These are phyloP conservation scores for Antitype chi DNA, from an alignment of 2,888 invertebrate species.

Conservation along the genomic window DNA sequence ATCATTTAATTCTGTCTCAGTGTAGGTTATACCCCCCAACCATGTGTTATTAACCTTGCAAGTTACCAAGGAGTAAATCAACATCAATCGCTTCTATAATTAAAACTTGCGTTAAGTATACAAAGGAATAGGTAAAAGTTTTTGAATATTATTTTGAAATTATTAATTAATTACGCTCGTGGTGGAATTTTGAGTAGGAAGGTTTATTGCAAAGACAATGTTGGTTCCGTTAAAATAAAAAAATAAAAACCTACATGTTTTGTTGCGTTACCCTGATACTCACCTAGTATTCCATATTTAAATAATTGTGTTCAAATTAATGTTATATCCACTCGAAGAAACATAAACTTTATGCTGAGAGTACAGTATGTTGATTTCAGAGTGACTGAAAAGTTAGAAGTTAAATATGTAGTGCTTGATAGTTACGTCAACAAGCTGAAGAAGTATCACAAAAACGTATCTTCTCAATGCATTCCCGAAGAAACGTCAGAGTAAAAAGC, in stretches of 20 bases:
- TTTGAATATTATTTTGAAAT: background rate
- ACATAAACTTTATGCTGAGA: background rate
- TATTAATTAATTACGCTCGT: background rate
- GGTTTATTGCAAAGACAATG: background rate
- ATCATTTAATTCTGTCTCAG: background rate
- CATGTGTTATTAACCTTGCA: background rate
- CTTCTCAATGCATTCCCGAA: background rate
- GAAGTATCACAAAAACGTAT: too few species aligned
- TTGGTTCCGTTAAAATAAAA: too few species aligned
- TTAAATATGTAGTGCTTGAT: too few species aligned
- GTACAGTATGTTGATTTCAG: background rate
- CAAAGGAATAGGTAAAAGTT: background rate
- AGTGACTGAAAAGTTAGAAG: background rate
- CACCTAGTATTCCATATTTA: background rate
- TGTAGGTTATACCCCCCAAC: background rate
- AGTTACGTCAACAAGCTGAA: too few species aligned
- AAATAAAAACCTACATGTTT: too few species aligned
- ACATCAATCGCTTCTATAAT: constrained; percentile 4
- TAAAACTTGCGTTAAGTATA: background rate
- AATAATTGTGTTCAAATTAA: background rate
- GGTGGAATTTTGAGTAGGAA: background rate
- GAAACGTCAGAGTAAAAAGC: background rate
- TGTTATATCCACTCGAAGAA: background rate
- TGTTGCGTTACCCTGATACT: background rate
- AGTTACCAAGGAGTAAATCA: constrained; percentile 11